Evolutionary conservation across 2,113 vertebrate species (phyloP).

Genomic region (Hipposideros armiger): DNA sequence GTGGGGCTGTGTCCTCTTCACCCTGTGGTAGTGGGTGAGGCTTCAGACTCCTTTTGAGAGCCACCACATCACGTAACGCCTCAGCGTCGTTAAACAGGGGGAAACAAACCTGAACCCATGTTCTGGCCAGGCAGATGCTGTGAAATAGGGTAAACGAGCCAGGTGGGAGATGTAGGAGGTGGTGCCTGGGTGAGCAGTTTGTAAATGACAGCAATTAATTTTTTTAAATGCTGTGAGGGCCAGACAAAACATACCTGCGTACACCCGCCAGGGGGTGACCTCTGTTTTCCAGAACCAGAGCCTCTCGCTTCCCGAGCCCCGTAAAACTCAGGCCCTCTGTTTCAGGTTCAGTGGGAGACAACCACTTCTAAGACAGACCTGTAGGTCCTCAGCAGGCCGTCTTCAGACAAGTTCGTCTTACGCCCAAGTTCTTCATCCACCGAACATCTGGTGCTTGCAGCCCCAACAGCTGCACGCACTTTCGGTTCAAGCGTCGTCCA

Average conservation of each 20-base stretch:
- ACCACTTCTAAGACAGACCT: not conserved
- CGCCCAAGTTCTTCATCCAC: not conserved
- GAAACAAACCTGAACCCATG: not conserved
- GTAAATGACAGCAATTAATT: not conserved
- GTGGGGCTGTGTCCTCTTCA: no score
- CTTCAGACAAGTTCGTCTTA: not conserved
- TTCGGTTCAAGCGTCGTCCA: not conserved
- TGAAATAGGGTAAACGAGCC: not conserved
- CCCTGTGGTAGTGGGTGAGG: no score
- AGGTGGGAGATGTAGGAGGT: not conserved
- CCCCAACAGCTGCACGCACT: constrained; percentile 37
- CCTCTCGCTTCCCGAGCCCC: not conserved
- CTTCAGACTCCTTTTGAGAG: no score
- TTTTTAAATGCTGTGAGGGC: not conserved
- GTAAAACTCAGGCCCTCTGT: not conserved
- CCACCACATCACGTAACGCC: not conserved
- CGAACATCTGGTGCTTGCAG: constrained; percentile 50
- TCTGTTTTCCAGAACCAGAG: not conserved
- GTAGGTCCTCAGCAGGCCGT: not conserved
- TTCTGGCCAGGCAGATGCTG: no score
- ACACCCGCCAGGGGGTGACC: not conserved
- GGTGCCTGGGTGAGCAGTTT: not conserved
- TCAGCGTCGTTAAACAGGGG: not conserved
- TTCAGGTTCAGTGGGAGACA: not conserved
- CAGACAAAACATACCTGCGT: not conserved